A percentile compares a stretch with the other conserved stretches of the same genome.
These are phyloP conservation scores for Saxidomus purpurata DNA, from an alignment of 1,140 invertebrate species.

Conservation along the genomic window DNA sequence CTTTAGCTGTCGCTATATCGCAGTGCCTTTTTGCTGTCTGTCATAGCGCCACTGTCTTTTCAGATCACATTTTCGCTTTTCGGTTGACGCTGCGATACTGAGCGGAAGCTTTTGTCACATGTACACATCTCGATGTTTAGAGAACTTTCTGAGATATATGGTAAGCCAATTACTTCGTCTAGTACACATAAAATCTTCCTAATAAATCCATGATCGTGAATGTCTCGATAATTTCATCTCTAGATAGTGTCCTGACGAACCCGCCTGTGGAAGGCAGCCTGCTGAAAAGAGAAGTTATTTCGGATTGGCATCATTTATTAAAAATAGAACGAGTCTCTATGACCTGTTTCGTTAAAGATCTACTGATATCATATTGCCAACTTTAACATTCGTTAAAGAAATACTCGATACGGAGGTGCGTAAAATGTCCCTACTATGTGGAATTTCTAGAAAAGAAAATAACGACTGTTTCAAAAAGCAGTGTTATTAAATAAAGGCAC, in stretches of 20 bases:
- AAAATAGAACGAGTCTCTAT: no score
- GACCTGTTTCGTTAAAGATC: no score
- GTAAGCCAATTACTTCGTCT: conserved; percentile 4
- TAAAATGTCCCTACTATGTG: no score
- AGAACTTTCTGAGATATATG: background rate
- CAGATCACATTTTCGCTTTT: background rate
- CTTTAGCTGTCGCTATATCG: background rate
- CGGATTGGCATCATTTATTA: no score
- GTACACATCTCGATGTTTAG: background rate
- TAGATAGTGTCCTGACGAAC: background rate
- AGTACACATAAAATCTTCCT: background rate
- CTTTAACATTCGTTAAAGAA: no score
- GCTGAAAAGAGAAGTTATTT: background rate
- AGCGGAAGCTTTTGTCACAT: background rate
- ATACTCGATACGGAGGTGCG: no score
- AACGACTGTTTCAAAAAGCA: no score
- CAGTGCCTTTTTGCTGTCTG: background rate
- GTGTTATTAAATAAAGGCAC: no score
- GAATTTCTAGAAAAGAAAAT: no score
- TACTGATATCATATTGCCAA: no score
- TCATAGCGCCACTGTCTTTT: background rate
- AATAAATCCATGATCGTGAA: background rate
- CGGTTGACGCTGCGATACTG: background rate
- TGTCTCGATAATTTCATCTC: background rate
- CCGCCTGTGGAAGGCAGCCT: background rate